These are phyloP conservation scores for Arctopsyche grandis DNA, from an alignment of 1,140 invertebrate species.

Conservation along the genomic window DNA sequence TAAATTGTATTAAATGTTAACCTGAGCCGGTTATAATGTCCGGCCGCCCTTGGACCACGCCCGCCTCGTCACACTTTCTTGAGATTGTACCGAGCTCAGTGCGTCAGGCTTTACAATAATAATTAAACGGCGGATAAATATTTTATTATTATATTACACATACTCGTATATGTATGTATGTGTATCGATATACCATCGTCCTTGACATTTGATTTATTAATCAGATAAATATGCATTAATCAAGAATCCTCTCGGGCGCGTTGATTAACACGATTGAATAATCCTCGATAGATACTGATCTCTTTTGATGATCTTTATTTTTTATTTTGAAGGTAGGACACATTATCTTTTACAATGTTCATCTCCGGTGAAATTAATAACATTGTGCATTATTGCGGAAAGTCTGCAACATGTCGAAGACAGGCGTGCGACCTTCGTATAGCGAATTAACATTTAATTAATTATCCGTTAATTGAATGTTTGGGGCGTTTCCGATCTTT, in stretches of 20 bases:
- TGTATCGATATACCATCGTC: neutral
- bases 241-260: no score
- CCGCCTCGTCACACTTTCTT: slow-evolving; percentile 39
- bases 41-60: slow-evolving; percentile 44
- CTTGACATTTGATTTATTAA: slow-evolving; percentile 11
- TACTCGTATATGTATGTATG: neutral
- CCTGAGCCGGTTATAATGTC: slow-evolving; percentile 30
- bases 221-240: no score
- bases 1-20: neutral
- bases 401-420: neutral
- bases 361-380: no score
- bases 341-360: no score
- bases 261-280: no score
- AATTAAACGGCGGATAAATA: slow-evolving; percentile 8
- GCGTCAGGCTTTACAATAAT: slow-evolving; percentile 14
- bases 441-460: neutral
- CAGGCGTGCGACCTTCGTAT: neutral
- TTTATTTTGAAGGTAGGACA: no score
- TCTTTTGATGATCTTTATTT: no score
- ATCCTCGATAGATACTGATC: no score
- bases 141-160: neutral
- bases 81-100: slow-evolving; percentile 2
- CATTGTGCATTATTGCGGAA: neutral
- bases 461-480: slow-evolving; percentile 2
- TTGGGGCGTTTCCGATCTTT: neutral